Percentiles rank a stretch among this genome's conserved stretches.
Evolutionary conservation across 1,140 invertebrate species (phyloP).

Genomic region (Drosophila leontia): DNA sequence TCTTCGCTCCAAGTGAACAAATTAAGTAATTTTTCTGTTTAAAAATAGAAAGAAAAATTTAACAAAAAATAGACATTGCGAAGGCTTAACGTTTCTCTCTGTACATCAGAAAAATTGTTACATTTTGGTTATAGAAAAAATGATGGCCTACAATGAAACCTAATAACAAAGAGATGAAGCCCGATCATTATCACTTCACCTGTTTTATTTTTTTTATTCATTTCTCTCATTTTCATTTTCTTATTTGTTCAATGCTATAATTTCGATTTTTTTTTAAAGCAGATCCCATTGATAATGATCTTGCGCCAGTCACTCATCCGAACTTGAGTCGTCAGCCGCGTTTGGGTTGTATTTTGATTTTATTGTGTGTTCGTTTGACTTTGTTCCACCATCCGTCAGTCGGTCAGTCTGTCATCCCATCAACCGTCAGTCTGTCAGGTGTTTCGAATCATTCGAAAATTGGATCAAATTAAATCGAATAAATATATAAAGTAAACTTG

Average conservation of each 20-base stretch:
- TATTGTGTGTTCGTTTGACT: slow-evolving; percentile 34
- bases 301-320: slow-evolving; percentile 57
- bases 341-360: slow-evolving; percentile 35
- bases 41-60: slow-evolving; percentile 31
- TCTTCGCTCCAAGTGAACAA: slow-evolving; percentile 52
- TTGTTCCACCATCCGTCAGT: slow-evolving; percentile 22
- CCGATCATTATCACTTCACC: slow-evolving; percentile 62
- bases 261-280: slow-evolving; percentile 55
- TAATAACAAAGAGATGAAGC: slow-evolving; percentile 44
- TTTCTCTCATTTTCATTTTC: slow-evolving; percentile 23
- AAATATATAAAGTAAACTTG: slow-evolving; percentile 19
- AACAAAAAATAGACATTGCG: slow-evolving; percentile 37
- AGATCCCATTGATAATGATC: slow-evolving; percentile 64
- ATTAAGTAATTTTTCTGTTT: slow-evolving; percentile 70
- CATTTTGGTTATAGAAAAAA: slow-evolving; percentile 28
- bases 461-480: slow-evolving; percentile 52
- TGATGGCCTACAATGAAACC: slow-evolving; percentile 27
- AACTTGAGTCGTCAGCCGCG: slow-evolving; percentile 51
- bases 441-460: slow-evolving; percentile 64
- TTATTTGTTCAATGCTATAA: slow-evolving; percentile 61
- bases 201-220: slow-evolving; percentile 34
- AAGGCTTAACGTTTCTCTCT: slow-evolving; percentile 32
- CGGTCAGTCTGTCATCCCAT: slow-evolving; percentile 21
- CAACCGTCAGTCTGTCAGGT: slow-evolving; percentile 35
- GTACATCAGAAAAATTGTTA: slow-evolving; percentile 50